phyloP scores from a whole-genome alignment of 2,888 invertebrate species.

The Sarcophaga caerulescens region DNA sequence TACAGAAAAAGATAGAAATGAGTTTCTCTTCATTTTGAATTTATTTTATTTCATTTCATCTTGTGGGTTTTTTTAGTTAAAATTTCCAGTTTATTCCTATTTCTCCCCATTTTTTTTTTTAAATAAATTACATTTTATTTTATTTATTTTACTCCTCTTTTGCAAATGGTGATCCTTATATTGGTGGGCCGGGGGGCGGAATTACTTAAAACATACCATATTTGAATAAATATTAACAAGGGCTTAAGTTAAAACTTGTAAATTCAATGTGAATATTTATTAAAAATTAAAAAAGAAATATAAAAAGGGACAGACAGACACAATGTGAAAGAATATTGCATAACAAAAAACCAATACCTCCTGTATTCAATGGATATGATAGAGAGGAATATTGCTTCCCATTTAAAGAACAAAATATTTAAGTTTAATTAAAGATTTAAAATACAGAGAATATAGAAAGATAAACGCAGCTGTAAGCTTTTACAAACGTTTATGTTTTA shows the following conservation, averaged over 20 bases:
- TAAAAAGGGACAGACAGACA: too few relatives aligned
- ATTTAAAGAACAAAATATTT: too few relatives aligned
- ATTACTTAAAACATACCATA: constrained; percentile 13
- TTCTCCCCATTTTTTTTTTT: neutral
- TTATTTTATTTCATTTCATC: constrained; percentile 13
- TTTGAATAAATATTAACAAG: constrained; percentile 1
- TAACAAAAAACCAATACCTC: too few relatives aligned
- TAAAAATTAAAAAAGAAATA: neutral
- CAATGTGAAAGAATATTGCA: neutral
- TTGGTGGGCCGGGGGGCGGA: neutral
- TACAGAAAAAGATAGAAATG: neutral
- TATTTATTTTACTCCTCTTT: constrained; percentile 5
- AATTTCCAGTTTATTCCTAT: neutral
- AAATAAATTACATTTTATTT: neutral
- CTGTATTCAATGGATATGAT: too few relatives aligned
- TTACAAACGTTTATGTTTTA: too few relatives aligned
- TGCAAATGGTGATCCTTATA: neutral
- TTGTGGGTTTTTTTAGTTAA: constrained; percentile 13
- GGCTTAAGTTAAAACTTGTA: constrained; percentile 20
- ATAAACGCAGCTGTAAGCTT: too few relatives aligned
- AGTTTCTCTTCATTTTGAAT: neutral
- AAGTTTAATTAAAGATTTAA: too few relatives aligned
- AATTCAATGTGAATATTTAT: constrained; percentile 21
- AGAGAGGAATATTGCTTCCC: neutral
- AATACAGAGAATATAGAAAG: too few relatives aligned